Conservation (phyloP, 1,140 invertebrate species). For the Dreissena polymorpha region DNA sequence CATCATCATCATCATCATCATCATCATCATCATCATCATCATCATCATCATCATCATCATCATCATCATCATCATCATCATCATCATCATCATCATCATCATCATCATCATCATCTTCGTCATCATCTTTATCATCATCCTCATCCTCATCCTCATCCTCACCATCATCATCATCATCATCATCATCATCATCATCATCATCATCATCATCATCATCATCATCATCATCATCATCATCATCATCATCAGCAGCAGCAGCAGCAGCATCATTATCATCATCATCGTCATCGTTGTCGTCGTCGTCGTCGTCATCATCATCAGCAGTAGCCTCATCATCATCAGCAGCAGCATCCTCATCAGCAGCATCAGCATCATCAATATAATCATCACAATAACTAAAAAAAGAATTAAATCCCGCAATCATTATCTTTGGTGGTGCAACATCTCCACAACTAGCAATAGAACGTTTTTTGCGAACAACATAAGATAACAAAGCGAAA, state of each 20-base stretch:
- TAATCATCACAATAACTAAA: too few relatives aligned
- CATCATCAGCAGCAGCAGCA: background rate
- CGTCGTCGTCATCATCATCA: constrained; percentile 11
- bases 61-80: background rate
- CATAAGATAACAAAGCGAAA: too few relatives aligned
- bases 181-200: constrained; percentile 1
- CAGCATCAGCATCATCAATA: background rate
- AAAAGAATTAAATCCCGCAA: too few relatives aligned
- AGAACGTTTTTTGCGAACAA: too few relatives aligned
- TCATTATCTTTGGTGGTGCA: too few relatives aligned
- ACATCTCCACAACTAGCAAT: too few relatives aligned
- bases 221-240: constrained; percentile 14
- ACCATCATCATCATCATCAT: constrained; percentile 9
- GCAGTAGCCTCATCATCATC: background rate
- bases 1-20: constrained; percentile 7
- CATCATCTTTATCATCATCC: background rate
- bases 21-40: constrained; percentile 2
- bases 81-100: constrained; percentile 1
- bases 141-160: background rate
- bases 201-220: constrained; percentile 4
- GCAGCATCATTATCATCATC: constrained; percentile 5
- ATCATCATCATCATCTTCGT: background rate
- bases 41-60: background rate
- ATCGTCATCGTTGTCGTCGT: constrained; percentile 1
- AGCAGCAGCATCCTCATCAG: background rate